A percentile compares a stretch with the other conserved stretches of the same genome.
phyloP scores from a whole-genome alignment of 2,888 invertebrate species.

The Eustalomyia histrio region DNA sequence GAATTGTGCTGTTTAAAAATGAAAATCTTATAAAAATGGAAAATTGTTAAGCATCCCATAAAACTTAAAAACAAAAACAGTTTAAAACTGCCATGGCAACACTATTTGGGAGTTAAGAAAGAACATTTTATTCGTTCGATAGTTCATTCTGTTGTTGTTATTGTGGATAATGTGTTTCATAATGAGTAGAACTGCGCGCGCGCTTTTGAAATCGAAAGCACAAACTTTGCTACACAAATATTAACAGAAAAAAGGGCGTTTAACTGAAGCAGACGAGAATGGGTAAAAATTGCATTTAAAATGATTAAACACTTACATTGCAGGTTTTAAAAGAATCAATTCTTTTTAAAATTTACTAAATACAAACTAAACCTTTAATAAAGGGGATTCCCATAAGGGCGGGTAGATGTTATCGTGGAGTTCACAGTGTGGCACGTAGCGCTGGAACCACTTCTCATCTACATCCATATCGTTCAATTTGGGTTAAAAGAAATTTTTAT shows the following conservation, averaged over 20 bases:
- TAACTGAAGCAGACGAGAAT: slow-evolving; percentile 2
- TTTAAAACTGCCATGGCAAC: too few species aligned
- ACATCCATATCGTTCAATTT: too few species aligned
- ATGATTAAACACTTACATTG: background rate
- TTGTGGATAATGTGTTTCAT: slow-evolving; percentile 14
- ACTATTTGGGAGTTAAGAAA: slow-evolving; percentile 2
- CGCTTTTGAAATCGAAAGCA: slow-evolving; percentile 43
- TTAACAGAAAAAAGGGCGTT: slow-evolving; percentile 27
- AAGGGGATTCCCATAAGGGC: too few species aligned
- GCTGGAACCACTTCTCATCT: too few species aligned
- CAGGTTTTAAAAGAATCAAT: background rate
- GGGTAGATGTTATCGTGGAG: too few species aligned
- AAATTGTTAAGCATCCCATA: too few species aligned
- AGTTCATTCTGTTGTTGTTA: slow-evolving; percentile 11
- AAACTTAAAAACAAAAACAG: too few species aligned
- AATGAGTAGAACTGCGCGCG: slow-evolving; percentile 41
- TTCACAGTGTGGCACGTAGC: too few species aligned
- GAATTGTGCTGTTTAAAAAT: too few species aligned
- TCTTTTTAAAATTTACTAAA: background rate
- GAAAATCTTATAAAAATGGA: too few species aligned
- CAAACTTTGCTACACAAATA: background rate
- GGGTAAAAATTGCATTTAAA: background rate
- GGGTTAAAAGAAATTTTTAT: too few species aligned
- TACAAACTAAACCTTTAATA: too few species aligned
- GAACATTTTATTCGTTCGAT: slow-evolving; percentile 11